Conservation (phyloP, 2,113 vertebrate species). For the Hylia prasina region DNA sequence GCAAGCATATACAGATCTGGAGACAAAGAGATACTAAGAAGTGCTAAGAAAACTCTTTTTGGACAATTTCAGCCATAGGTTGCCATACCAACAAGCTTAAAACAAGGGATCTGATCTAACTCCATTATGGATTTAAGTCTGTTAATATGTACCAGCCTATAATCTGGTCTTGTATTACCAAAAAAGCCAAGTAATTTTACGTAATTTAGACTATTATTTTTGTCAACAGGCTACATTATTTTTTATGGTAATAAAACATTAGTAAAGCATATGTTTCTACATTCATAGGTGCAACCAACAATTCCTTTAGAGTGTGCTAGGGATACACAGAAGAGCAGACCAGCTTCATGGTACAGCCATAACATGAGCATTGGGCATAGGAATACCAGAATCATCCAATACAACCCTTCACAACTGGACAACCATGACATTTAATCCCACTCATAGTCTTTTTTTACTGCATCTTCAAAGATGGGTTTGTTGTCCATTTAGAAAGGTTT, state of each 20-base stretch:
- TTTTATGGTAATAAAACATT: neutral
- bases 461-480: neutral
- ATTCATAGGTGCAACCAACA: neutral
- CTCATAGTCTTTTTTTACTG: neutral
- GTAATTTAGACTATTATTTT: neutral
- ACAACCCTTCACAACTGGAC: neutral
- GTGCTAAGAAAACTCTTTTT: neutral
- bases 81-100: constrained; percentile 23
- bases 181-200: neutral
- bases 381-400: neutral
- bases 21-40: neutral
- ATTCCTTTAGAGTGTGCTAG: neutral
- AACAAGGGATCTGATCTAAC: neutral
- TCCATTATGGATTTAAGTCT: neutral
- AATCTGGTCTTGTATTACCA: neutral
- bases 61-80: constrained; percentile 10
- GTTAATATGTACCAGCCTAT: neutral
- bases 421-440: neutral
- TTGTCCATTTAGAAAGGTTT: neutral
- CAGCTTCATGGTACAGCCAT: neutral
- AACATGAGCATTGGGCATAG: neutral
- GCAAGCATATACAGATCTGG: neutral
- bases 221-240: neutral
- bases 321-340: neutral
- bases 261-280: neutral